A percentile compares a stretch with the other conserved stretches of the same genome.
phyloP scores from a whole-genome alignment of 2,888 invertebrate genomes.

The Aphidoletes aphidimyza region DNA sequence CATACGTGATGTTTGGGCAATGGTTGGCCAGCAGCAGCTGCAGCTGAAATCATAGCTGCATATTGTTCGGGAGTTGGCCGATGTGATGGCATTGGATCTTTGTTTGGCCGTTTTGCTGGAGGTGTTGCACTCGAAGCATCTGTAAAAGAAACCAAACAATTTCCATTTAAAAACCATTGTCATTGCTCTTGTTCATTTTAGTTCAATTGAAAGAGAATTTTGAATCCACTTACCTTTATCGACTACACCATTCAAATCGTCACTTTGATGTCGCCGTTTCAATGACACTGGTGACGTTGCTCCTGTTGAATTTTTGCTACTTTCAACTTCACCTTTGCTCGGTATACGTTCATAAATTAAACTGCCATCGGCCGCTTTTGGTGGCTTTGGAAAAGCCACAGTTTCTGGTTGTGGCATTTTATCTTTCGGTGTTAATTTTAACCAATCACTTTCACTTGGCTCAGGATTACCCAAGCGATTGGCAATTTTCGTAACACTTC shows the following conservation, averaged over 20 bases:
- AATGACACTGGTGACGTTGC: slow-evolving; percentile 69
- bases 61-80: slow-evolving; percentile 77
- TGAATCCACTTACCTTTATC: slow-evolving; percentile 75
- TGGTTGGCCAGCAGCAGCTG: slow-evolving; percentile 75
- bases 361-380: slow-evolving; percentile 89
- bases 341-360: slow-evolving; percentile 86
- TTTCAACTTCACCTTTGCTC: slow-evolving; percentile 76
- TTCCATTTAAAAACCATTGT: no score
- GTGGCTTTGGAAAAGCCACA: slow-evolving; percentile 89
- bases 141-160: slow-evolving; percentile 53
- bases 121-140: slow-evolving; percentile 68
- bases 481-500: slow-evolving; percentile 78
- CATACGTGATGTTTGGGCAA: slow-evolving; percentile 77
- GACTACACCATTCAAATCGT: slow-evolving; percentile 85
- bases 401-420: slow-evolving; percentile 83
- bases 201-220: no score
- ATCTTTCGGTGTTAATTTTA: slow-evolving; percentile 66
- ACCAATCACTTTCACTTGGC: slow-evolving; percentile 69
- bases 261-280: slow-evolving; percentile 83
- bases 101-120: slow-evolving; percentile 83
- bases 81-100: slow-evolving; percentile 78
- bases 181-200: no score
- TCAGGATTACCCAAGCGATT: slow-evolving; percentile 76
- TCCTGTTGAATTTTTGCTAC: slow-evolving; percentile 69
- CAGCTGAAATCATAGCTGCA: slow-evolving; percentile 76